Base-by-base conservation (phyloP, 2,113 vertebrate species). In the Amblyornis subalaris region DNA sequence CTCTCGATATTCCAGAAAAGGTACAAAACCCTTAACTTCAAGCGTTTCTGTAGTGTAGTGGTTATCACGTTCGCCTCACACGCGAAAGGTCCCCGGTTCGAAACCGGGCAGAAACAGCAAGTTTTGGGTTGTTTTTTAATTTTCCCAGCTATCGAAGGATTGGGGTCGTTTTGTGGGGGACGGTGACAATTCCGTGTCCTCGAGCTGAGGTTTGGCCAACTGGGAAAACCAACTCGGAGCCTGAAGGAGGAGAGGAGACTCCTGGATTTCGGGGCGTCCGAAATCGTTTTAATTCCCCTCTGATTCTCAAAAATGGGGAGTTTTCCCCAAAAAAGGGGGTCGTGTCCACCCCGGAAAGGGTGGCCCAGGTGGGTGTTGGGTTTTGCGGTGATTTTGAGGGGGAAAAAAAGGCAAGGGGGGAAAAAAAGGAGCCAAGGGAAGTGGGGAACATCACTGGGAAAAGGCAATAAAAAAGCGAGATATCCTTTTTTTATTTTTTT, bases 61-160 rank as follows among this genome's bases (percentile, higher is more conserved):
- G 94, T 96, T 85, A 95, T 95, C 94, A 97, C 94, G 53, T 97
- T 96, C 86, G 93, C 94, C 92, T 95, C 12, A 96, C 96, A 96
- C 90, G 92, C 94, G 92, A 96, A 96, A 97, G 89, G 94, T 95
- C 95, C 94, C 90, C 14, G 96, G 84, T 95, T 96, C 85, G 83
- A 96, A 92, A 95, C 95, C 90, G 11, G 93, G 94, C 86, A 91
- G 94, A 90, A 96, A 96, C 94, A 93, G 8, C 5, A 8, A 38
- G 10, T 70, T 69, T 36, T 5, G 4, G 45, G 45, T 6, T 28
- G 8, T 33, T 19, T 35, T 8, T 12, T 4, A 14, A 14, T 29
- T 44, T 44, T 16, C 4, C 14, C 10, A 31, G 16, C 5, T 3
- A 12, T 19, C 2, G 1, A 0, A 10, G 14, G 19, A 31, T 17